These are phyloP conservation scores for Diabrotica balteata DNA, from an alignment of 2,888 invertebrate species.

Conservation along the genomic window DNA sequence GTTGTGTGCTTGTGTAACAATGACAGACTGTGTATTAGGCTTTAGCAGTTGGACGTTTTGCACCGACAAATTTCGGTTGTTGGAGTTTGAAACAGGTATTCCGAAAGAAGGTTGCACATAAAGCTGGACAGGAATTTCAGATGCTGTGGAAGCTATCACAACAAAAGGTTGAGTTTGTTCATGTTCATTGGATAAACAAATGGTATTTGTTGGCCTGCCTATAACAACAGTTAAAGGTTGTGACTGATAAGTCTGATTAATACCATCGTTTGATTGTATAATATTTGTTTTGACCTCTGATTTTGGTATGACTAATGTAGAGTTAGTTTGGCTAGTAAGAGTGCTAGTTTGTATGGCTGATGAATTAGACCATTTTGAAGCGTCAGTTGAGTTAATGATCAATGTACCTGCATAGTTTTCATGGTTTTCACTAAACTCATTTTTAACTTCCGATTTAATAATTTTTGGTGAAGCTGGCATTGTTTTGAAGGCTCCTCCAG, in stretches of 20 bases:
- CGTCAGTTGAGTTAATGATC: conserved; percentile 40
- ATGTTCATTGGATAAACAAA: conserved; percentile 53
- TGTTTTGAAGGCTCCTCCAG: conserved; percentile 91
- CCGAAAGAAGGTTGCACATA: conserved; percentile 61
- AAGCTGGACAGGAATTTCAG: conserved; percentile 58
- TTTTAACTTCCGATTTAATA: conserved; percentile 50
- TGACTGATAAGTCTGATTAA: conserved; percentile 50
- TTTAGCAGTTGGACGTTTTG: conserved; percentile 55
- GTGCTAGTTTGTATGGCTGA: conserved; percentile 45
- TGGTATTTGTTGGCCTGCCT: conserved; percentile 49
- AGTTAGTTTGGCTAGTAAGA: conserved; percentile 49
- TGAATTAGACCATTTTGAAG: conserved; percentile 34
- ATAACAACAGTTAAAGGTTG: conserved; percentile 60
- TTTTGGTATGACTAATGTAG: conserved; percentile 55
- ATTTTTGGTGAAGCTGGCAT: conserved; percentile 72
- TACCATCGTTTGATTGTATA: conserved; percentile 52
- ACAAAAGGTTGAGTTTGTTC: conserved; percentile 56
- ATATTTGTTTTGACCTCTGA: conserved; percentile 52
- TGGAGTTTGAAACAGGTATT: conserved; percentile 61
- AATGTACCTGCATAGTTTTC: conserved; percentile 42
- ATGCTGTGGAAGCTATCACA: conserved; percentile 57
- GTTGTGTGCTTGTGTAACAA: conserved; percentile 62
- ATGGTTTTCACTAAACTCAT: conserved; percentile 34
- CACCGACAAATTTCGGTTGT: conserved; percentile 49
- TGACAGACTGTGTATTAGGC: conserved; percentile 63